Conservation (phyloP, 2,888 invertebrate species). For the Zaprionus bogoriensis region DNA sequence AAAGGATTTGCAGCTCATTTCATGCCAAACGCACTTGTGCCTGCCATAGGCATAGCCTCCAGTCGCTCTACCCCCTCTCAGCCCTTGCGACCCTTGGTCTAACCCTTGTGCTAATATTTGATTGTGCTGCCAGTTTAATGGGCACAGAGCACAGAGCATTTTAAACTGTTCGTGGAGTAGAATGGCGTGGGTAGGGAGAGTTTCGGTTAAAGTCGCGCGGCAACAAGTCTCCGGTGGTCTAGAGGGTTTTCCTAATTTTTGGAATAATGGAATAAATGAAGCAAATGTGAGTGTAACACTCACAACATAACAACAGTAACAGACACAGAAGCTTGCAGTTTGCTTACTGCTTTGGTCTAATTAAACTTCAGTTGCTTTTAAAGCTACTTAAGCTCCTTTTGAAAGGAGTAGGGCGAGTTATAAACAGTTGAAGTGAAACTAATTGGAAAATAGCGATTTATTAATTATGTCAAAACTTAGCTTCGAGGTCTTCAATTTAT, state of each 20-base stretch:
- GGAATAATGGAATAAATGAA: not conserved
- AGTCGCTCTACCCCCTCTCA: not conserved
- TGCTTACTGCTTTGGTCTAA: not conserved
- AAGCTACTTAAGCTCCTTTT: no score
- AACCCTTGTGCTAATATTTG: slow-evolving; percentile 70
- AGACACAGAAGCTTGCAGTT: not conserved
- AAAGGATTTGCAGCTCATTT: slow-evolving; percentile 76
- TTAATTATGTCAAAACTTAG: no score
- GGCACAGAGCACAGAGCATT: slow-evolving; percentile 42
- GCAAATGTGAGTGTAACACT: not conserved
- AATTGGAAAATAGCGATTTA: no score
- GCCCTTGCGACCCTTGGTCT: slow-evolving; percentile 7
- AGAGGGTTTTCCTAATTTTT: no score
- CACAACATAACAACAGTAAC: not conserved
- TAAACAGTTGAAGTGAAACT: no score
- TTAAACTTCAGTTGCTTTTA: no score
- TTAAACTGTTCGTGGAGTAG: slow-evolving; percentile 26
- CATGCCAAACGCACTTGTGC: slow-evolving; percentile 64
- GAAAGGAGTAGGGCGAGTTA: no score
- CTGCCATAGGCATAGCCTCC: not conserved
- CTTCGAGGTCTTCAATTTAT: no score
- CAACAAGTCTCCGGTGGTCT: no score
- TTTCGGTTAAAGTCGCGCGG: not conserved
- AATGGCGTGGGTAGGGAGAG: not conserved
- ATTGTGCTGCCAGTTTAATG: slow-evolving; percentile 62